These are phyloP conservation scores for Acridotheres tristis DNA, from an alignment of 2,797 vertebrate species.

Conservation along the genomic window DNA sequence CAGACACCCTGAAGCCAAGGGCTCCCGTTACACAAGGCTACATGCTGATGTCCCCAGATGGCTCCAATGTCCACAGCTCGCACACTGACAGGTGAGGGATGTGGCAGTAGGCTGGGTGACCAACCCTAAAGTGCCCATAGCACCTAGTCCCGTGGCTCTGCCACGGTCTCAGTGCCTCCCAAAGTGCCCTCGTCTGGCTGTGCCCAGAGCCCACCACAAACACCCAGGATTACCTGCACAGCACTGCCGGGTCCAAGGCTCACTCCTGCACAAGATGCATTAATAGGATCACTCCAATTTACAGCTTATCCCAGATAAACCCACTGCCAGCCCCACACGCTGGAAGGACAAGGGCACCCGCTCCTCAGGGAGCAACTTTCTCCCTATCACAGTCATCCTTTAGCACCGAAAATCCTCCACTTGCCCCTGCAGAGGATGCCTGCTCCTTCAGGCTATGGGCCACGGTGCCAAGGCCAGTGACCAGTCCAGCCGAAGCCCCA, in stretches of 20 bases:
- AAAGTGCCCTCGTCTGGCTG: rapidly evolving
- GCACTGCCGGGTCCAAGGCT: rapidly evolving
- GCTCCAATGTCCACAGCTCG: rapidly evolving
- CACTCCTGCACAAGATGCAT: not conserved
- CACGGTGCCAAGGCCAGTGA: not conserved
- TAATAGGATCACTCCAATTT: not conserved
- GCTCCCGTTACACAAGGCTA: rapidly evolving
- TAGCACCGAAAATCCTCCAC: rapidly evolving
- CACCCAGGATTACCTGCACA: not conserved
- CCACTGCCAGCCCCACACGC: not conserved
- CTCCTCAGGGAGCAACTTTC: not conserved
- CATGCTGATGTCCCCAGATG: rapidly evolving
- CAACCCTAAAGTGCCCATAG: rapidly evolving
- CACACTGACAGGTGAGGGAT: rapidly evolving
- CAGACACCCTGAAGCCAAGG: not conserved
- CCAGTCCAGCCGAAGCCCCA: not conserved
- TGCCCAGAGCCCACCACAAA: rapidly evolving
- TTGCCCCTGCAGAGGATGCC: not conserved
- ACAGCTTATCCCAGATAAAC: constrained; percentile 5
- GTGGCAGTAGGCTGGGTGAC: not conserved
- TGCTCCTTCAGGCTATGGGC: not conserved
- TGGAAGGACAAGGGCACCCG: not conserved
- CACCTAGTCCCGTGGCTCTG: rapidly evolving
- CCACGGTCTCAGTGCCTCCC: rapidly evolving
- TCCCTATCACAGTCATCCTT: not conserved